A percentile compares a stretch with the other conserved stretches of the same genome.
Conservation (phyloP, 2,113 vertebrate species). For the Donacobius atricapilla region DNA sequence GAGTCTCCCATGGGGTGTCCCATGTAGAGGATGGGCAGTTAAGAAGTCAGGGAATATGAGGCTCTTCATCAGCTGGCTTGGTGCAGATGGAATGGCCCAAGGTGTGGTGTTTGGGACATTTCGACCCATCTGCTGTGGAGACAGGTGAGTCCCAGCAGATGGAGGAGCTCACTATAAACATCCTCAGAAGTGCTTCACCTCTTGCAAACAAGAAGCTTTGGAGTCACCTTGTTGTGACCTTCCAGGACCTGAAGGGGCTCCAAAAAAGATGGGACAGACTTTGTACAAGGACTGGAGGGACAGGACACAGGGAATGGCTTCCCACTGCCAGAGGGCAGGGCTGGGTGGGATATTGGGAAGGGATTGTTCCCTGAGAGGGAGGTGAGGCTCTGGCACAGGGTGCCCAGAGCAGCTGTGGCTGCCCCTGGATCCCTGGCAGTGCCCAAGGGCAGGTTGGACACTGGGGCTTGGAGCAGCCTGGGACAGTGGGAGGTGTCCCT, state of each 20-base stretch:
- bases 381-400: neutral
- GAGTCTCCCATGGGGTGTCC: neutral
- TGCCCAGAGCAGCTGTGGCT: neutral
- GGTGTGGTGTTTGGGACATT: neutral
- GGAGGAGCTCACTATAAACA: neutral
- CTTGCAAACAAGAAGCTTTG: neutral
- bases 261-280: neutral
- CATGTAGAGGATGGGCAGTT: neutral
- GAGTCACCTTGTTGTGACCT: no score
- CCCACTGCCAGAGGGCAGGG: neutral
- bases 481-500: accelerated
- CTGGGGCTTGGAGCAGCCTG: neutral
- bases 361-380: neutral
- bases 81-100: neutral
- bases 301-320: neutral
- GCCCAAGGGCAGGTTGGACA: neutral
- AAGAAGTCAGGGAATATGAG: neutral
- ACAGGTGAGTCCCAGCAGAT: neutral
- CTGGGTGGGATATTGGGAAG: accelerated
- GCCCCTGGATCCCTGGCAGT: neutral
- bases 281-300: accelerated
- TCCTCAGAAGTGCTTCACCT: neutral
- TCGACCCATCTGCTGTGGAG: neutral
- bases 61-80: neutral
- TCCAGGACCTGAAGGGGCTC: neutral